Conservation (phyloP, 2,113 vertebrate genomes). For the Chloropsis hardwickii region DNA sequence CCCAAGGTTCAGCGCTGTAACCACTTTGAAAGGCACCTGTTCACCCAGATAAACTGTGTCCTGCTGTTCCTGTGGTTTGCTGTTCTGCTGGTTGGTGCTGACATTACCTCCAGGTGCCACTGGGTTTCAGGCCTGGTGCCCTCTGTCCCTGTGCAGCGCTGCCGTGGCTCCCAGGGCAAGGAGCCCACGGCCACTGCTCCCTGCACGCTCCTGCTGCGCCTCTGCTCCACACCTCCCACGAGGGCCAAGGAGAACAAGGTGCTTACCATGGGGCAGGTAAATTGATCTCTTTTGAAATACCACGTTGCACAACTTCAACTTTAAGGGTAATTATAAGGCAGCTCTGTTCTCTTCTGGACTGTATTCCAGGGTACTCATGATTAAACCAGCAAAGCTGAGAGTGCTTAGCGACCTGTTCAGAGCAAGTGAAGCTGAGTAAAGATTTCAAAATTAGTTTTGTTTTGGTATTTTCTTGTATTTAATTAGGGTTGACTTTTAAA, state of each 20-base stretch:
- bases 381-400: not conserved
- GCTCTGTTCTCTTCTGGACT: not conserved
- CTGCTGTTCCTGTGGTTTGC: not conserved
- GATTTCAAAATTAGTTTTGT: not conserved
- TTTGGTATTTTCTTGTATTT: not conserved
- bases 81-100: not conserved
- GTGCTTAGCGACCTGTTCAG: not conserved
- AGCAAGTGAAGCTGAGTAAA: not conserved
- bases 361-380: not conserved
- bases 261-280: no score
- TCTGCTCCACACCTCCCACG: fast-evolving
- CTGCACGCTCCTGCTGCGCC: fast-evolving
- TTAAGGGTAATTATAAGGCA: not conserved
- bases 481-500: not conserved
- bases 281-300: no score
- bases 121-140: not conserved
- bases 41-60: not conserved
- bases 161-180: fast-evolving
- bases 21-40: not conserved
- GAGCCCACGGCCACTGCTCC: fast-evolving
- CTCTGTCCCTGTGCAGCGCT: not conserved
- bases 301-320: not conserved
- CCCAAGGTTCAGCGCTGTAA: fast-evolving
- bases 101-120: no score
- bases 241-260: not conserved